Conservation (phyloP, 2,888 invertebrate species). For the Lamproptera curius region DNA sequence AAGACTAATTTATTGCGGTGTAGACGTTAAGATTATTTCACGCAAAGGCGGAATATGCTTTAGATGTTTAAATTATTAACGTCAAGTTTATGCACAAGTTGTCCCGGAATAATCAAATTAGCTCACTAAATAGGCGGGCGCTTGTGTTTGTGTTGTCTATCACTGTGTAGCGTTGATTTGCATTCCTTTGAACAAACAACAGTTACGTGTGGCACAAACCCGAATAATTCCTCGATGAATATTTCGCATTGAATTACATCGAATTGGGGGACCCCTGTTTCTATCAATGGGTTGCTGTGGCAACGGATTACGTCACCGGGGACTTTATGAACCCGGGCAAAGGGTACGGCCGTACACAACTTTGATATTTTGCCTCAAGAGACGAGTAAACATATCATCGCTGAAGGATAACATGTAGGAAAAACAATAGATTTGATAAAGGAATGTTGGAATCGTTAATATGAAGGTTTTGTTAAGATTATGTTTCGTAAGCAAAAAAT, state of each 20-base stretch:
- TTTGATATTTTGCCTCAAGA: too few species aligned
- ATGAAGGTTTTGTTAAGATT: too few species aligned
- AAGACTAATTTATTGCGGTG: too few species aligned
- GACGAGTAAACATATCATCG: too few species aligned
- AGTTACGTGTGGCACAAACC: background rate
- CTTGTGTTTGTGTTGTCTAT: constrained; percentile 7
- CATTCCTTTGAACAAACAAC: constrained; percentile 12
- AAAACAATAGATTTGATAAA: too few species aligned
- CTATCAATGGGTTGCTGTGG: background rate
- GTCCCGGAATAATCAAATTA: constrained; percentile 12
- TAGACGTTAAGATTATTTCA: too few species aligned
- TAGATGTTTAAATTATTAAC: constrained; percentile 9
- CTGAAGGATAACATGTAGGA: too few species aligned
- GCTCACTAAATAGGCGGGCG: background rate
- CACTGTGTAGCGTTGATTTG: constrained; percentile 10
- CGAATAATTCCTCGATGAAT: background rate
- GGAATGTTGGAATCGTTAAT: too few species aligned
- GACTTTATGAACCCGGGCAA: background rate
- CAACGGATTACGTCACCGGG: background rate
- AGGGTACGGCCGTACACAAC: too few species aligned
- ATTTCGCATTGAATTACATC: background rate
- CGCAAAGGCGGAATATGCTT: too few species aligned
- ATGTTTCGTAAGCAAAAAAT: too few species aligned
- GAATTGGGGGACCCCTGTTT: background rate
- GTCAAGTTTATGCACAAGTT: constrained; percentile 12